phyloP scores from a whole-genome alignment of 2,797 vertebrate species.

The Pangasius macronema region DNA sequence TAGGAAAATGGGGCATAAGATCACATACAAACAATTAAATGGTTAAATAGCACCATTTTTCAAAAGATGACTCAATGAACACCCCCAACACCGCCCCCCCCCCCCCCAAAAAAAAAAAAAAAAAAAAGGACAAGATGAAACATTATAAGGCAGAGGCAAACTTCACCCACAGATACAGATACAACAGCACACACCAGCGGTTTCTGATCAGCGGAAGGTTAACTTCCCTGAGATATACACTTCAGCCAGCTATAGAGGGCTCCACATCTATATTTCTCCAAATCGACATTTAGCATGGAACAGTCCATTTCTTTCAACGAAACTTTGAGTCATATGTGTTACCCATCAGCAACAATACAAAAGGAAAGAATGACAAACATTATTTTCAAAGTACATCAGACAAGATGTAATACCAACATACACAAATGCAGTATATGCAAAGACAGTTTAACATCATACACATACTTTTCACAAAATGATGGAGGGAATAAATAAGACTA shows the following conservation, averaged over 20 bases:
- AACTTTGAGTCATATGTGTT: background rate
- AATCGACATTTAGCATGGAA: background rate
- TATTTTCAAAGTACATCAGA: background rate
- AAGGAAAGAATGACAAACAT: background rate
- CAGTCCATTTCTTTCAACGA: background rate
- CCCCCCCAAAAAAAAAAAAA: too few relatives aligned
- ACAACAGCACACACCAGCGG: background rate
- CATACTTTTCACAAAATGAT: conserved; percentile 1
- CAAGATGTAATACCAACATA: background rate
- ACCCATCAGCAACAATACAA: background rate
- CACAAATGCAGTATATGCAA: conserved; percentile 1
- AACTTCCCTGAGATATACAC: conserved; percentile 29
- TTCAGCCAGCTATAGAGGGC: background rate
- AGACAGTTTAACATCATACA: background rate
- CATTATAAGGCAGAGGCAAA: background rate
- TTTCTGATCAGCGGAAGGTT: background rate
- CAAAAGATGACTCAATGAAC: background rate
- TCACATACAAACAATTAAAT: background rate
- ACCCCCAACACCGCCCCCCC: too few relatives aligned
- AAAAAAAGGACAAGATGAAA: background rate
- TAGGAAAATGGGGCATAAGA: background rate
- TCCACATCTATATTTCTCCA: background rate
- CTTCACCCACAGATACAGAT: background rate
- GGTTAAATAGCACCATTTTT: conserved; percentile 16
- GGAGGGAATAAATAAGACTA: background rate